Evolutionary conservation across 2,113 vertebrate genomes (phyloP).

Genomic region (Rhegmatorhina hoffmannsi): DNA sequence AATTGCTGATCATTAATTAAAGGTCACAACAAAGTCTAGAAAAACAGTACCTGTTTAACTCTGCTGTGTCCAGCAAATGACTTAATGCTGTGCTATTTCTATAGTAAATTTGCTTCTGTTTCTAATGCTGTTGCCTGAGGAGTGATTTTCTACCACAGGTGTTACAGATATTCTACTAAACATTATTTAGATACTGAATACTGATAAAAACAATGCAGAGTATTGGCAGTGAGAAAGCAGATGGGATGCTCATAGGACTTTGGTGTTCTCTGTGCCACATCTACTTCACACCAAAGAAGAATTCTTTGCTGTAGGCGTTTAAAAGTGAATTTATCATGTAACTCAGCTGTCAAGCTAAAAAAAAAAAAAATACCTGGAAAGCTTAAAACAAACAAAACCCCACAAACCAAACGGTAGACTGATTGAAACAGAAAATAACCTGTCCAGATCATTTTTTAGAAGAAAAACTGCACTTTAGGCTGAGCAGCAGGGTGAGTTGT

Average conservation of each 20-base stretch:
- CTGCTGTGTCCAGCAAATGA: background rate
- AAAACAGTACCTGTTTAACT: background rate
- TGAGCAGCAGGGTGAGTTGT: background rate
- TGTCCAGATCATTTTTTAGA: background rate
- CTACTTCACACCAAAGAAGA: background rate
- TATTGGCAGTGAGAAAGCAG: background rate
- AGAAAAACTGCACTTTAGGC: background rate
- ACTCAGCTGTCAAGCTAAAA: background rate
- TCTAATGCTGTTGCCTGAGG: background rate
- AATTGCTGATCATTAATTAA: background rate
- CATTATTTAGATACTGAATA: background rate
- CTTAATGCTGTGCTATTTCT: background rate
- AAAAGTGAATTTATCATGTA: background rate
- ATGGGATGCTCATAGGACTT: background rate
- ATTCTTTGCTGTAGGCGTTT: background rate
- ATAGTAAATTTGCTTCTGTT: background rate
- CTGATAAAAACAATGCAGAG: background rate
- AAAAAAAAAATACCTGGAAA: background rate
- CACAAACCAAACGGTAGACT: background rate
- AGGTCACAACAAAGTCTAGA: background rate
- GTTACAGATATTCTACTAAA: background rate
- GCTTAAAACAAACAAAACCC: background rate
- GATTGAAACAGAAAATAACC: background rate
- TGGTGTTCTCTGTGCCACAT: background rate
- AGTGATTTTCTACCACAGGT: background rate